These are phyloP conservation scores for Jordanella pulchra DNA, from an alignment of 2,797 vertebrate species.

Conservation along the genomic window DNA sequence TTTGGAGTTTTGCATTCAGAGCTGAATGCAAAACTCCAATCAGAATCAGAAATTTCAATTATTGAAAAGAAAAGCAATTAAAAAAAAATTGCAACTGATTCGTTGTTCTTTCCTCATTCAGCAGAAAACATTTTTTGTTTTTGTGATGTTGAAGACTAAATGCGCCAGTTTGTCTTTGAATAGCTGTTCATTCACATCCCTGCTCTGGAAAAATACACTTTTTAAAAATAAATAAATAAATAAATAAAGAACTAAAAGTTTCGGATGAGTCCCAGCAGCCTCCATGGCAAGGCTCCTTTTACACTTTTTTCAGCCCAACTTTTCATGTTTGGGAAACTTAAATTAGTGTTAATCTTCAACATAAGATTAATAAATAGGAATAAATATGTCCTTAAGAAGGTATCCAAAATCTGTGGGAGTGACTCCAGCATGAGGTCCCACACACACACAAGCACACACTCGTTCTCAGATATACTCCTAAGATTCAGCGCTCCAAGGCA, in stretches of 20 bases:
- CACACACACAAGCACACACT: conserved; percentile 24
- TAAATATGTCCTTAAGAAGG: conserved; percentile 60
- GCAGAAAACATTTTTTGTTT: background rate
- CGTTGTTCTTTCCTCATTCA: background rate
- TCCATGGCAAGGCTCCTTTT: conserved; percentile 41
- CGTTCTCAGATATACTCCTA: conserved; percentile 43
- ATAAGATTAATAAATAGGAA: conserved; percentile 67
- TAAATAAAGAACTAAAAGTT: conserved; percentile 53
- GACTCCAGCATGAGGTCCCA: conserved; percentile 22
- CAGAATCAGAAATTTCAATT: background rate
- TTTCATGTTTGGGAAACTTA: conserved; percentile 49
- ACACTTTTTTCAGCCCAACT: conserved; percentile 9
- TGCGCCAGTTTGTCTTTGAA: conserved; percentile 8
- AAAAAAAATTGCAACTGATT: background rate
- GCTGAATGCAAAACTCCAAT: no score
- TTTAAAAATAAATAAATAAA: conserved; percentile 57
- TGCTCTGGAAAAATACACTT: conserved; percentile 35
- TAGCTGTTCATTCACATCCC: conserved; percentile 14
- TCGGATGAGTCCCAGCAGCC: conserved; percentile 39
- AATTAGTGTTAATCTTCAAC: conserved; percentile 37
- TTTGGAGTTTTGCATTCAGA: background rate
- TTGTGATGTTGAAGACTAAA: conserved; percentile 6
- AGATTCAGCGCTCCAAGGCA: conserved; percentile 76
- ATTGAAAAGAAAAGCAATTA: conserved; percentile 8
- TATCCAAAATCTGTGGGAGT: conserved; percentile 20